Percentiles rank a stretch among this genome's conserved stretches.
Conservation (phyloP, 2,113 vertebrate genomes). For the Noturus placidus region DNA sequence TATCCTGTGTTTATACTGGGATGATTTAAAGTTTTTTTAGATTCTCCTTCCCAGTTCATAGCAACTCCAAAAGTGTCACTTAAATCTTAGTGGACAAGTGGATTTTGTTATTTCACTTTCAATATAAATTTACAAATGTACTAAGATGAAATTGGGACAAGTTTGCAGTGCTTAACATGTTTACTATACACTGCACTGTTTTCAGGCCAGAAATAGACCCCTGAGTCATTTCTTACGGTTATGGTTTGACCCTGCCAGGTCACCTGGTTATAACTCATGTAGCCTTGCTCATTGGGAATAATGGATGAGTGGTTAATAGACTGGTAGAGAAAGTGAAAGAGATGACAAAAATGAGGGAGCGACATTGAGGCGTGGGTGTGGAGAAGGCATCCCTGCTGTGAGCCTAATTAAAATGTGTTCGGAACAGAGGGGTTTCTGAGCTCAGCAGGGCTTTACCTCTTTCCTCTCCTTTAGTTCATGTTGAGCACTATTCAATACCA, state of each 20-base stretch:
- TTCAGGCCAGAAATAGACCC: slow-evolving; percentile 22
- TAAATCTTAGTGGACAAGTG: neutral
- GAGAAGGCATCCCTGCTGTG: slow-evolving; percentile 74
- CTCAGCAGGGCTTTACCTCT: slow-evolving; percentile 71
- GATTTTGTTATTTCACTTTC: neutral
- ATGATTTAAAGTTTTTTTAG: neutral
- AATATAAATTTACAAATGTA: neutral
- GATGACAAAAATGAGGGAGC: slow-evolving; percentile 47
- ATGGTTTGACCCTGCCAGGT: slow-evolving; percentile 30
- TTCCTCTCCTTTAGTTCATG: slow-evolving; percentile 79
- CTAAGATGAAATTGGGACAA: neutral
- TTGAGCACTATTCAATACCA: slow-evolving; percentile 59
- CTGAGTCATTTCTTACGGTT: slow-evolving; percentile 26
- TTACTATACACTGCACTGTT: slow-evolving; percentile 19
- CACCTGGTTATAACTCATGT: slow-evolving; percentile 28
- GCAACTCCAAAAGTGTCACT: neutral
- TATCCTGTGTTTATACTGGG: neutral
- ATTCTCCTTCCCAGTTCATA: neutral
- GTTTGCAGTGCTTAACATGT: slow-evolving; percentile 21
- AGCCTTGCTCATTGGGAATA: slow-evolving; percentile 3
- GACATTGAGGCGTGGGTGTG: slow-evolving; percentile 51
- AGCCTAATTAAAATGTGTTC: slow-evolving; percentile 87
- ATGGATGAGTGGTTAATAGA: slow-evolving; percentile 46
- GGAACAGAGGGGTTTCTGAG: slow-evolving; percentile 75
- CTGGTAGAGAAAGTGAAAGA: slow-evolving; percentile 57